Conservation (phyloP, 2,113 vertebrate genomes). For the Apodemus sylvaticus region DNA sequence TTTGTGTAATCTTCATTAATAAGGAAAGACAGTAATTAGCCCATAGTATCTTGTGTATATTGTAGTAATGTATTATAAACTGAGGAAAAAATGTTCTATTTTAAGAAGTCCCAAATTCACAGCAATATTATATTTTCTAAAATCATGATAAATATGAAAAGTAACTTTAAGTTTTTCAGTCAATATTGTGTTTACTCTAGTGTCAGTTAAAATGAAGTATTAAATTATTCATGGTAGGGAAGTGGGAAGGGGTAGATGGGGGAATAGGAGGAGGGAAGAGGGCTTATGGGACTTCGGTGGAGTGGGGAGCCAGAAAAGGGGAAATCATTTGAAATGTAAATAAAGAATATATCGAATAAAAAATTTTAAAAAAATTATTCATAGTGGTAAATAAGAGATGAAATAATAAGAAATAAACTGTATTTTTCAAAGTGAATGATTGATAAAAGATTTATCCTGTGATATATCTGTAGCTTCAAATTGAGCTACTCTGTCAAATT, state of each 20-base stretch:
- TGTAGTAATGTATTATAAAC: not conserved
- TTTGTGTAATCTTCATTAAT: not conserved
- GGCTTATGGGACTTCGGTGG: no score
- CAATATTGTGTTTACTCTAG: not conserved
- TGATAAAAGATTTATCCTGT: not conserved
- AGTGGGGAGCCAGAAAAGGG: no score
- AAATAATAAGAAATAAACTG: not conserved
- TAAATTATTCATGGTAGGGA: not conserved
- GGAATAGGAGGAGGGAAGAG: no score
- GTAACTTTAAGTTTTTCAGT: not conserved
- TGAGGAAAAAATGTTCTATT: not conserved
- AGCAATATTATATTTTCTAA: not conserved
- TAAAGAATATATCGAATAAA: no score
- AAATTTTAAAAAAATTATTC: no score
- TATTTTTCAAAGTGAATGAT: not conserved
- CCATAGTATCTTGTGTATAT: not conserved
- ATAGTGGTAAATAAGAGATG: not conserved
- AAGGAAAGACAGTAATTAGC: not conserved
- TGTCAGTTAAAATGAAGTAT: not conserved
- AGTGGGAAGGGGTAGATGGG: no score
- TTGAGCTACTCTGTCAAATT: not conserved
- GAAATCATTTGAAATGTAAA: no score
- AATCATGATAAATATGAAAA: not conserved
- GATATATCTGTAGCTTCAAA: not conserved
- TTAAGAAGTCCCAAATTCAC: not conserved